Base-by-base conservation (phyloP, 2,797 vertebrate genomes). In the Sciurus vulgaris region DNA sequence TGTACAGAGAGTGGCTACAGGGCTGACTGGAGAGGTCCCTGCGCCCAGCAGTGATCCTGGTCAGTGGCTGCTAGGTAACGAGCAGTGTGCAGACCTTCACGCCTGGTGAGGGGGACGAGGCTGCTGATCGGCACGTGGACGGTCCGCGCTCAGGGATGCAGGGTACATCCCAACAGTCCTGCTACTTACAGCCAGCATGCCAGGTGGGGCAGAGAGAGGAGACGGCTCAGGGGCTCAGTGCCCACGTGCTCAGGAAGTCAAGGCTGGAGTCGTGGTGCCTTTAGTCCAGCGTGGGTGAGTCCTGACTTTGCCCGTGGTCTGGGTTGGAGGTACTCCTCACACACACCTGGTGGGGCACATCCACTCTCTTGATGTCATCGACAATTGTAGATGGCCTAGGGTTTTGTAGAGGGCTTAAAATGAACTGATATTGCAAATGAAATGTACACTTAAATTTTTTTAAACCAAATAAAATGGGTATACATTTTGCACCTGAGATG, bases 241-340 rank as follows among this genome's bases (percentile, higher is more conserved):
- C 5, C 44, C 44, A 1, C 63, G 5, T 8, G 1, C 0, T 56
- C 30, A 38, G 26, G 51, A 91, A 88, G 54, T 72, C 1, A 3
- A 24, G 2, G 3, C 3, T 0, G 0, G 6, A 9, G 26, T 8
- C 9, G 11, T 0, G 3, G 5, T 12, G 4, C 15, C 38, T 41
- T 41, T 35, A 35, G 28, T 14, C 7, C 74, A 88, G 65, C 14
- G 18, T 24, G 15, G 59, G 28, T 0, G 7, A 77, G 12, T 9
- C 12, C 28, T 72, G 18, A 54, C 1, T 3, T n/a, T 22, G 35
- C 69, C 28, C 33, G 47, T 22, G 47, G 79, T 67, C 20, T 47
- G 20, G 1, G 0, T 3, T 26, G 18, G 17, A 41, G 10, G 3
- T 3, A 0, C 18, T 41, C 74, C 35, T 77, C 61, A n/a, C 0